Evolutionary conservation across 2,888 invertebrate genomes (phyloP), one percentile per base, ranked within the genome.

Genomic region (Calameuta filiformis): DNA sequence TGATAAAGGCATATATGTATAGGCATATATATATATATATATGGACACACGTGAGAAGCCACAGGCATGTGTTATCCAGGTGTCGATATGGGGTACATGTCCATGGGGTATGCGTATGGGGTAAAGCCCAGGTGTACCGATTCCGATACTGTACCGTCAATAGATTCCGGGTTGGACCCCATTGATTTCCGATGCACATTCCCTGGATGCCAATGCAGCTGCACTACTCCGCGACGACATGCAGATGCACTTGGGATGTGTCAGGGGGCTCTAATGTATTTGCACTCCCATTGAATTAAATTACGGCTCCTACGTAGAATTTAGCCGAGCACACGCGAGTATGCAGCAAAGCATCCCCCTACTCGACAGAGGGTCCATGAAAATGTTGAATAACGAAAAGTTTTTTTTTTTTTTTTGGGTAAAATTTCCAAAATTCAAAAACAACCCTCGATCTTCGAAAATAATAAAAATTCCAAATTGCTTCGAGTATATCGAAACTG

Each of bases 21-120:
- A 56, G 33, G 33, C 33, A 33, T 33, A 33, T 3, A 1, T 33
- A 33, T 33, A 33, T 23, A 56, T 12, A 12, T 9, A 23, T 56
- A 56, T 2, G 40, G 23, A 23, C 9, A 40, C 40, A 56, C 40
- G 23, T 56, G 40, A 56, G 23, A 56, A 56, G 23, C 71, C 33
- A 33, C 71, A n/a, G 76, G 82, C 89, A 88, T 89, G 87, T 88
- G 88, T 85, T 84, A 86, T 81, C 88, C 89, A 89, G 89, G 87
- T 89, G 88, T 85, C 85, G 84, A 87, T 87, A 84, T 84, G 37
- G 69, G 71, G 71, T 56, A 23, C 23, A 56, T 56, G 40, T 56
- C 40, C 40, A 56, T 23, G 40, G 40, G 40, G 40, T 56, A 56
- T 56, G 40, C 40, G 40, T 56, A 56, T 31, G 71, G 71, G 71